Conservation (phyloP, 2,113 vertebrate genomes). For the Pachyramphus minor region DNA sequence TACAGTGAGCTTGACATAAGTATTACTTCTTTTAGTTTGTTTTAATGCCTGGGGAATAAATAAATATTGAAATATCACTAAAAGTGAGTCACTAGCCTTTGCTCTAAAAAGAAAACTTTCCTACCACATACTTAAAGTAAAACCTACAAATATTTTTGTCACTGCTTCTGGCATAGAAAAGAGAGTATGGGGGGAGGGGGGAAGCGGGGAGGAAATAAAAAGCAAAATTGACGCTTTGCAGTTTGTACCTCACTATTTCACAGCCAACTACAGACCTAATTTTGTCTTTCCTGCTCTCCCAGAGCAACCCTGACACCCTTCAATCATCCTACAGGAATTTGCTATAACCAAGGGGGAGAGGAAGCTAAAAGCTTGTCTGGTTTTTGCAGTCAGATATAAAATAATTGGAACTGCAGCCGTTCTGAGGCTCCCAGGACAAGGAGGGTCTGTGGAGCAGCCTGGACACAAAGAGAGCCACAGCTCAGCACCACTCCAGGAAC, state of each 20-base stretch:
- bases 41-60: background rate
- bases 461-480: background rate
- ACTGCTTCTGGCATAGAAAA: background rate
- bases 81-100: background rate
- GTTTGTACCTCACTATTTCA: background rate
- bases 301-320: background rate
- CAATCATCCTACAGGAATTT: background rate
- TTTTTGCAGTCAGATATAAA: background rate
- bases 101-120: background rate
- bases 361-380: background rate
- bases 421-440: background rate
- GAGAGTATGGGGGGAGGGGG: accelerated
- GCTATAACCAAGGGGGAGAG: background rate
- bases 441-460: background rate
- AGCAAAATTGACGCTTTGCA: background rate
- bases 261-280: background rate
- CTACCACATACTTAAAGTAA: background rate
- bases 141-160: background rate
- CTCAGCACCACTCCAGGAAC: background rate
- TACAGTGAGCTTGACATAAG: background rate
- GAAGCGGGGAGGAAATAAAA: background rate
- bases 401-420: background rate
- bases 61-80: background rate
- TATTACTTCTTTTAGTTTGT: background rate
- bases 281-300: background rate